These are phyloP conservation scores for Orchestia grillus DNA, from an alignment of 1,140 invertebrate genomes.

Conservation along the genomic window DNA sequence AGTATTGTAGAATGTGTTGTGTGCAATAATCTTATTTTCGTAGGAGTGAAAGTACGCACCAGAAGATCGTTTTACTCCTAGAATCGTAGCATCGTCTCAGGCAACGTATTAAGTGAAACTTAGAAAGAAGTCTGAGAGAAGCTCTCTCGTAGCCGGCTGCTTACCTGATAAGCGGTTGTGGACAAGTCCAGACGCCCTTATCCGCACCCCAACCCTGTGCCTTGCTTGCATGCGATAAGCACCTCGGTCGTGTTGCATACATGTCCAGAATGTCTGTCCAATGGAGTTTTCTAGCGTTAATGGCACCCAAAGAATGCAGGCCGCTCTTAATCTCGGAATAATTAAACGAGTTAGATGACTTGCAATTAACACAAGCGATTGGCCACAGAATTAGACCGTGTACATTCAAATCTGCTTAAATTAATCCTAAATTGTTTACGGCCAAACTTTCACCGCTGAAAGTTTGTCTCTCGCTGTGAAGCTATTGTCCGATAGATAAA, in stretches of 20 bases:
- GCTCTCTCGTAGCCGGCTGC: not conserved
- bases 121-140: not conserved
- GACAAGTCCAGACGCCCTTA: not conserved
- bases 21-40: too few relatives aligned
- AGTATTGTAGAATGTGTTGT: not conserved
- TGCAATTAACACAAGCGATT: not conserved
- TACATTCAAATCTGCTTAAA: not conserved
- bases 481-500: not conserved
- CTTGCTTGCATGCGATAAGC: not conserved
- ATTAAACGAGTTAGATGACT: not conserved
- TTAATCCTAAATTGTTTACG: not conserved
- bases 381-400: not conserved
- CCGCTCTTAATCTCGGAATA: not conserved
- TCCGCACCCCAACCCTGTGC: not conserved
- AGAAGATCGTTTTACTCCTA: too few relatives aligned
- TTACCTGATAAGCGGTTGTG: not conserved
- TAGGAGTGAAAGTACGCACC: too few relatives aligned
- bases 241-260: not conserved
- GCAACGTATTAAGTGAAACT: too few relatives aligned
- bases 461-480: not conserved
- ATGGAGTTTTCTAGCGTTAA: constrained; percentile 1
- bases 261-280: not conserved
- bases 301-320: not conserved
- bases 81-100: too few relatives aligned
- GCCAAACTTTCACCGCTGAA: not conserved